These are phyloP conservation scores for Panthera tigris DNA, from an alignment of 2,113 vertebrate species.

Conservation along the genomic window DNA sequence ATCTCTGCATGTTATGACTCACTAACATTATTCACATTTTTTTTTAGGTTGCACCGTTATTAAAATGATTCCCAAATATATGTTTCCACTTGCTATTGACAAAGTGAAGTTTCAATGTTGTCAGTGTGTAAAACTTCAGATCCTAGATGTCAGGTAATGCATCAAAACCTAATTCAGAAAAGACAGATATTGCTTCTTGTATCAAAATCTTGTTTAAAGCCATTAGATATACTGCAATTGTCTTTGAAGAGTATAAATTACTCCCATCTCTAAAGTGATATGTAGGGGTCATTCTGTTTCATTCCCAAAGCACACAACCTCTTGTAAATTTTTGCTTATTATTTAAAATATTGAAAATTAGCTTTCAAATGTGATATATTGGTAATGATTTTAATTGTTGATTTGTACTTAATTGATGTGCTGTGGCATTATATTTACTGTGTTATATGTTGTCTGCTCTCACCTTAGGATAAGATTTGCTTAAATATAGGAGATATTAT, in stretches of 20 bases:
- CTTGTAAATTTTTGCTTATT: neutral
- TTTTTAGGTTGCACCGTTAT: neutral
- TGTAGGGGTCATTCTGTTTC: conserved; percentile 2
- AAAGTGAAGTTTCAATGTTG: conserved; percentile 27
- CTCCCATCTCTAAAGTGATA: neutral
- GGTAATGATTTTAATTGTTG: neutral
- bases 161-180: conserved; percentile 62
- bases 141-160: conserved; percentile 20
- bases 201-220: conserved; percentile 48
- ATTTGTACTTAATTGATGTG: neutral
- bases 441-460: neutral
- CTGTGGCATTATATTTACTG: neutral
- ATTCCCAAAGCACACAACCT: neutral
- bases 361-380: neutral
- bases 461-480: neutral
- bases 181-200: neutral
- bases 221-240: conserved; percentile 42
- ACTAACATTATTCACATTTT: neutral
- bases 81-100: conserved; percentile 49
- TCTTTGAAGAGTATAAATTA: conserved; percentile 59
- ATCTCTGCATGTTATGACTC: neutral
- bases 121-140: neutral
- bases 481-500: neutral
- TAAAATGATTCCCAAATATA: conserved; percentile 15
- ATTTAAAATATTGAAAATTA: neutral